Conservation (phyloP, 1,140 invertebrate genomes). For the Rhopalosiphum padi region DNA sequence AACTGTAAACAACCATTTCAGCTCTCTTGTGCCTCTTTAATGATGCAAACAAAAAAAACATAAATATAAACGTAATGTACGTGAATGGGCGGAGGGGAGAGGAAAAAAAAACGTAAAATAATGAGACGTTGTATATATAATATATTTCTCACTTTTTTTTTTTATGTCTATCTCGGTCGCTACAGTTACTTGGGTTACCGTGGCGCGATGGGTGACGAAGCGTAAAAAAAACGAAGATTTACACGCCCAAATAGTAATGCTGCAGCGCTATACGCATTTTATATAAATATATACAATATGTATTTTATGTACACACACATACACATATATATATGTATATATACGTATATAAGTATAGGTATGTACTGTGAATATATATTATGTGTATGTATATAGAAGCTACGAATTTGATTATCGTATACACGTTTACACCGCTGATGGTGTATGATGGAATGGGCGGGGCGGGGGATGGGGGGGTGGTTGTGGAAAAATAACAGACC, state of each 20-base stretch:
- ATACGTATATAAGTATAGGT: neutral
- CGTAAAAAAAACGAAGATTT: slow-evolving; percentile 52
- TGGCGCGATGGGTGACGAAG: slow-evolving; percentile 55
- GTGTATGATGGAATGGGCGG: neutral
- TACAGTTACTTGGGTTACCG: slow-evolving; percentile 52
- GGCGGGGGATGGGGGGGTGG: neutral
- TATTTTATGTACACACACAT: neutral
- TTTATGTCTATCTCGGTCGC: slow-evolving; percentile 30
- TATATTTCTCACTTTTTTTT: slow-evolving; percentile 19
- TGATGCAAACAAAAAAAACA: slow-evolving; percentile 55
- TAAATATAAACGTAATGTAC: slow-evolving; percentile 51
- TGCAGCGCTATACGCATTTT: neutral
- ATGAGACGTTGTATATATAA: slow-evolving; percentile 49
- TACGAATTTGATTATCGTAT: slow-evolving; percentile 45
- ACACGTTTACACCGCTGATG: slow-evolving; percentile 9
- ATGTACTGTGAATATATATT: neutral
- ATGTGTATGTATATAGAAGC: neutral
- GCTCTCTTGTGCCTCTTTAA: slow-evolving; percentile 56
- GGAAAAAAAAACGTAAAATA: slow-evolving; percentile 53
- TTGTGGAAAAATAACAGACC: neutral
- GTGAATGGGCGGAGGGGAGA: neutral
- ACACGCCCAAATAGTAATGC: slow-evolving; percentile 39
- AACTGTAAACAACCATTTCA: slow-evolving; percentile 58
- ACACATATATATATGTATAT: neutral
- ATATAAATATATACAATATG: neutral